Evolutionary conservation across 1,140 invertebrate species (phyloP), one percentile per base, ranked within the genome.

Genomic region (Fopius arisanus): DNA sequence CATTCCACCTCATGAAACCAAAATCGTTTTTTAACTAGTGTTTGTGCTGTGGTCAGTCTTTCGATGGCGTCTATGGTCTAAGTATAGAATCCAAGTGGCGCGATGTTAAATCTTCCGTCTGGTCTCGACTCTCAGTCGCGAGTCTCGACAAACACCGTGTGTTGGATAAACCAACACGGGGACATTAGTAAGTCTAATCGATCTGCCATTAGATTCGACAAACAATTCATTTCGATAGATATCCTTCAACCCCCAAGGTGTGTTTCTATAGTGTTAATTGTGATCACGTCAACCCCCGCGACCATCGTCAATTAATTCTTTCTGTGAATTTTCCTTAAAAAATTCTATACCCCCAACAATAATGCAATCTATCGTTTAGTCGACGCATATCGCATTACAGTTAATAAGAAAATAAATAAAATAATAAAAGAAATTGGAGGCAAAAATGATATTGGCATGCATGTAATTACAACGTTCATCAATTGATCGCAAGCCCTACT

Each of bases 41-140:
- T 86, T 80, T 80, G 77, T 78, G 80, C 78, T 80, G n/a, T 83
- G 84, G 84, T 85, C 83, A 84, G 82, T 85, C 78, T 75, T 76
- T 80, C 79, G 75, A 84, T 77, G 79, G 84, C 73, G 71, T 77
- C 70, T 59, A 59, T 75, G 80, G 77, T 79, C 82, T 87, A 87
- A 88, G 87, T 87, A 84, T 88, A 88, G 84, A 82, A 37, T 67
- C 65, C 40, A 51, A 41, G 23, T 33, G 4, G 23, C 68, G 72
- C 51, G 21, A 72, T 78, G 80, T 80, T 66, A 73, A 78, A 78
- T 67, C 54, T 59, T 59, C 19, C 23, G 21, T 59, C 54, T 26
- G 19, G 21, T 65, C n/a, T 31, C 62, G 29, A 33, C 62, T 71
- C 70, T 33, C 43, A 37, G 48, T 62, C 69, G 48, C n/a, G 29